Base-by-base conservation (phyloP, 2,888 invertebrate species). In the Allophyes oxyacanthae region DNA sequence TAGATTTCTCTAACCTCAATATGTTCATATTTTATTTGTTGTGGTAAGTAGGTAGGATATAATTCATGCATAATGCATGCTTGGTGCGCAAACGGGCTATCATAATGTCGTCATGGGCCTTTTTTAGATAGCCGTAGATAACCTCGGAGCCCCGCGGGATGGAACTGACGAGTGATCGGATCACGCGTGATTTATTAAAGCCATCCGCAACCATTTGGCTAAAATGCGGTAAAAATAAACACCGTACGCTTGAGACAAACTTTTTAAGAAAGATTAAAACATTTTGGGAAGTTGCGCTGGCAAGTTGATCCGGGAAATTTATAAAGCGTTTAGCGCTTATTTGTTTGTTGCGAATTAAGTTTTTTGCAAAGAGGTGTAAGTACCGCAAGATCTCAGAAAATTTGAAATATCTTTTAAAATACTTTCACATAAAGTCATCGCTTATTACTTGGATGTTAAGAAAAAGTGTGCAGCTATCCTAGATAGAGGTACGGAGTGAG, bases 81-180 rank as follows among this genome's bases (percentile, higher is more conserved):
- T 60, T 64, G 50, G 57, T 54, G 64, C 52, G 53, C 49, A 40
- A 61, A 48, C 49, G 25, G 46, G 57, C 37, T 56, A 55, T 48
- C 50, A 46, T 59, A 49, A 60, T 72, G 68, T 68, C 68, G 64
- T 57, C 76, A 78, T 78, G 71, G 69, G 75, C 64, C 76, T 72
- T 78, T 81, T 83, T 82, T 80, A 80, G 81, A 79, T 76, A 75
- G 75, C 72, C 56, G 45, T 59, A 73, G 78, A 83, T 81, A 81
- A 79, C 78, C 77, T 70, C 52, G 20, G 38, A 41, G 55, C 33
- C 59, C 40, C 52, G 43, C 59, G 60, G 62, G 46, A 48, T 41
- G 46, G 37, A 49, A 53, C 55, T 66, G 72, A 48, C 70, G 76
- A 78, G 62, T 69, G 80, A 81, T 77, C 72, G 59, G 71, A 70